Base-by-base conservation (phyloP, 2,797 vertebrate genomes). In the Calcarius lapponicus region DNA sequence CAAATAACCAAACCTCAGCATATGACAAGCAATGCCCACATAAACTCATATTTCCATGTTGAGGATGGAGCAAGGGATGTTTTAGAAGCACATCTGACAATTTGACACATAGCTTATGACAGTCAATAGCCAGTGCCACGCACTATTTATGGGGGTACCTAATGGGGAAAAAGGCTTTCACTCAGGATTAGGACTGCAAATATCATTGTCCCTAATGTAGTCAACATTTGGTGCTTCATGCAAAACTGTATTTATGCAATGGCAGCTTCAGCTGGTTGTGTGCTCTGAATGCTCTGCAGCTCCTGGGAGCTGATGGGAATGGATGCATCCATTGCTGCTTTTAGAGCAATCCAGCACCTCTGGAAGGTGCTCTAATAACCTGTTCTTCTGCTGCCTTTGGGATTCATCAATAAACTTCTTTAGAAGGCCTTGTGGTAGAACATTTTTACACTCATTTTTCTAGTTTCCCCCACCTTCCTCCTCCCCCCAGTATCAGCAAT, bases 111-210 rank as follows among this genome's bases (percentile, higher is more conserved):
- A 8, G 42, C 36, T 93, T 36, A 50, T 56, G 93, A 79, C 58
- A 95, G 88, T 7, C 94, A 88, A 86, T 80, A 91, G 95, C 95
- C 95, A 94, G 74, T 70, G 67, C 89, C 91, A 95, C 86, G 88
- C 87, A 93, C 84, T 96, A 93, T 95, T 95, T 80, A 93, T 79
- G 78, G 83, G 76, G 92, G n/a, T 18, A 82, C 31, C 21, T 88
- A 94, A 93, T 67, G 71, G 60, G 85, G 89, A 86, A 76, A 84
- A 95, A 95, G 86, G 53, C 92, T 90, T 85, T 76, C 80, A 74
- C 20, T 83, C 65, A 79, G 56, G 73, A 87, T 93, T 88, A 66
- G 72, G 69, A 34, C 76, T 64, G 56, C n/a, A 45, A 85, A 81
- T 40, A 43, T 92, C 67, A 86, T 18, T 25, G 62, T 54, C 58